Conservation (phyloP, 2,113 vertebrate species). For the Athene noctua region DNA sequence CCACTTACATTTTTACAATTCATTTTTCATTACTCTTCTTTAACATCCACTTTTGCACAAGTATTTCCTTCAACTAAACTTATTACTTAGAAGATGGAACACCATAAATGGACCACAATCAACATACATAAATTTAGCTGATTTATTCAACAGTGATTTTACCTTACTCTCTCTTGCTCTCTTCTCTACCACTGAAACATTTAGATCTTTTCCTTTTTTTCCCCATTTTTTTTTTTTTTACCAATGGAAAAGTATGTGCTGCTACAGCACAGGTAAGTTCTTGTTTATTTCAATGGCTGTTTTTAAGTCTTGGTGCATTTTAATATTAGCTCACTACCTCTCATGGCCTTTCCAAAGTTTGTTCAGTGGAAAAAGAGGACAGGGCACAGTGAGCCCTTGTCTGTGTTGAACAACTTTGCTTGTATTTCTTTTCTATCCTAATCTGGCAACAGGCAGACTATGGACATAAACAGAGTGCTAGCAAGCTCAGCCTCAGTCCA, state of each 20-base stretch:
- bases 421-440: conserved; percentile 37
- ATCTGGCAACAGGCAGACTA: conserved; percentile 10
- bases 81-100: neutral
- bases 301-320: neutral
- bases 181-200: neutral
- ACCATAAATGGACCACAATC: neutral
- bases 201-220: neutral
- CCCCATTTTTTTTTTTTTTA: neutral
- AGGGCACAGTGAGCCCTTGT: conserved; percentile 59
- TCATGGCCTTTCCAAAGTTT: conserved; percentile 32
- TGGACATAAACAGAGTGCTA: neutral
- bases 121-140: neutral
- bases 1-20: neutral
- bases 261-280: neutral
- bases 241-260: neutral
- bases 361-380: conserved; percentile 22
- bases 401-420: conserved; percentile 7
- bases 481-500: neutral
- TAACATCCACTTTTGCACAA: neutral
- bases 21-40: neutral
- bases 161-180: neutral
- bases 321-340: conserved; percentile 27
- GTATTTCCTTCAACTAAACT: neutral
- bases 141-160: neutral
- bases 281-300: neutral